Conservation (phyloP, 2,888 invertebrate species). For the Aricia artaxerxes region DNA sequence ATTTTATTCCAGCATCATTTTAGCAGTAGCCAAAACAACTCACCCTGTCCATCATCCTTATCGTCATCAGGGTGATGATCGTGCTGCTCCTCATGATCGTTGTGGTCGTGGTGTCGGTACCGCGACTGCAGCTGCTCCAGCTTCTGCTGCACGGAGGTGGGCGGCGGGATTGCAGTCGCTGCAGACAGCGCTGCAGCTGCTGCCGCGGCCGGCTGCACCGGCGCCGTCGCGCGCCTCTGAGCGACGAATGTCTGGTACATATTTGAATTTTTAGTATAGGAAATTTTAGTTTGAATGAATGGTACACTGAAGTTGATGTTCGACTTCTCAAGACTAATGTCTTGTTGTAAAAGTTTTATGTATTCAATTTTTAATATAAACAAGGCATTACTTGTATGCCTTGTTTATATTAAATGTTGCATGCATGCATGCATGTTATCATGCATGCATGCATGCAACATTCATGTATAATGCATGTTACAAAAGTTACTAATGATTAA, state of each 20-base stretch:
- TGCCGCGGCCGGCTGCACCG: constrained; percentile 75
- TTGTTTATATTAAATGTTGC: no score
- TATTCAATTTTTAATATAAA: no score
- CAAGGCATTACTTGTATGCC: no score
- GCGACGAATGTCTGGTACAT: constrained; percentile 68
- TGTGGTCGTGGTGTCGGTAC: constrained; percentile 61
- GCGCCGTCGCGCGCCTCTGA: constrained; percentile 72
- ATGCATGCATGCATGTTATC: no score
- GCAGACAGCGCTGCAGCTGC: constrained; percentile 75
- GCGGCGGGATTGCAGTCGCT: constrained; percentile 74
- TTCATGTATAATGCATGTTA: no score
- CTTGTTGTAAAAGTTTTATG: neutral
- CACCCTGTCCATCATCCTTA: constrained; percentile 60
- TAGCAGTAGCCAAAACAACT: neutral
- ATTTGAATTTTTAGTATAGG: neutral
- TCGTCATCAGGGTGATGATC: constrained; percentile 57
- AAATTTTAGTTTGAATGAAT: neutral
- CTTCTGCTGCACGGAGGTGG: constrained; percentile 73
- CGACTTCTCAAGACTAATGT: neutral
- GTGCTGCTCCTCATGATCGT: constrained; percentile 55
- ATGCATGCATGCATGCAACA: no score
- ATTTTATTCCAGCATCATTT: neutral
- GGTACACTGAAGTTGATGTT: neutral
- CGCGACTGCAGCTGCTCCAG: constrained; percentile 73
- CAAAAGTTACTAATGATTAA: no score